Evolutionary conservation across 2,888 invertebrate genomes (phyloP), one percentile per base, ranked within the genome.

Genomic region (Erynnis tages): DNA sequence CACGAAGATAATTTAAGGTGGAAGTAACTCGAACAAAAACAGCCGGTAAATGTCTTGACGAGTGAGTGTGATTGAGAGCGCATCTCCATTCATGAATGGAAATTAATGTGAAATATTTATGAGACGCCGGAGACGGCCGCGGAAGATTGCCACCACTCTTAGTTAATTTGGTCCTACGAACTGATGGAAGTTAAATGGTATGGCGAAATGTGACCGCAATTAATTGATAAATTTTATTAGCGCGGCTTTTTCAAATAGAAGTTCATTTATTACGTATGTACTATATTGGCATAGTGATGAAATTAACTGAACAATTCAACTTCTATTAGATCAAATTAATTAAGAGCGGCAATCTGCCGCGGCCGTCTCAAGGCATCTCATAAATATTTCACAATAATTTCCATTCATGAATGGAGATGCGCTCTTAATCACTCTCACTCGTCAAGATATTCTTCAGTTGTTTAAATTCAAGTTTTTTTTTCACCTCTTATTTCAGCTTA

Each of bases 341-440:
- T 38, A 38, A 46, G 21, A 48, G 47, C 29, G 5, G 19, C 27
- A 29, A 19, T 30, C 19, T 19, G 27, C 13, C 37, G 10, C 4
- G n/a, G 14, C 2, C 21, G 21, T 35, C 11, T 19, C 13, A 0
- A 8, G 29, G 29, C 16, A n/a, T 4, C 30, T 48, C 48, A 48
- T 48, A 48, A 48, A 48, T 48, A 48, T 48, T 48, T 29, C 48
- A 27, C 38, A 40, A 40, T 48, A 30, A 48, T 48, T 48, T 40
- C 48, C 47, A 48, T 48, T 48, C 47, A 48, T 48, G 47, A 48
- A 48, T 38, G 38, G 16, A 30, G 30, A 48, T 29, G 21, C 21
- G 30, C 16, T 8, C 48, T 48, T 23, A 48, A 48, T 23, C 14
- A 19, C 40, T 16, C 29, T 27, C 37, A 27, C n/a, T 47, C 35